Evolutionary conservation across 2,113 vertebrate genomes (phyloP), one percentile per base, ranked within the genome.

Genomic region (Ia io): DNA sequence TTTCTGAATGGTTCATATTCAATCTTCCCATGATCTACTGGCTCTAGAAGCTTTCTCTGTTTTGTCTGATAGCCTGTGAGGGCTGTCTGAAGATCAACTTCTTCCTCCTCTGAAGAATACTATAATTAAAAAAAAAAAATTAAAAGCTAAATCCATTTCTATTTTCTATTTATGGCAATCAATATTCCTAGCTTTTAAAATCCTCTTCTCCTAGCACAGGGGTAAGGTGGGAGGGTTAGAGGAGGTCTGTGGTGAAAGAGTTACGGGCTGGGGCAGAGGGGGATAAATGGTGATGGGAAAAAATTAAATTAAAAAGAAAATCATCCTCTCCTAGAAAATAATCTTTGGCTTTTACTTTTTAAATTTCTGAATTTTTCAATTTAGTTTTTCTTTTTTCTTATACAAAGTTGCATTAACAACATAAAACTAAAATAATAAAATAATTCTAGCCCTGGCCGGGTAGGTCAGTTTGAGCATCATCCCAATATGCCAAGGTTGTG

Each of bases 41-140:
- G 99, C 98, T 99, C 99, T 28, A 99, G 98, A 67, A 99, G 97
- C 94, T 99, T 99, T 96, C 99, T 99, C 98, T 99, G 99, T 98
- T 99, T 99, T 86, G 99, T 99, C 98, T 99, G 99, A 87, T 99
- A 99, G 67, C 99, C 99, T 13, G 99, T 99, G 63, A 99, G 98
- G 63, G 99, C 99, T 0, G 99, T 99, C 98, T 99, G 99, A 96
- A 99, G 98, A 97, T 99, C 99, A 93, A 99, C 99, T 88, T 99
- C 99, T 95, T 99, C 99, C 77, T 99, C 99, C 96, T 99, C 99
- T 95, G 99, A 99, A 1, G 99, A 99, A 98, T 99, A 99, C 99
- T 99, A 92, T 0, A 95, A 40, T 97, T 96, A 35, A 69, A 44
- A 89, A 83, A 90, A 47, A n/a, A 93, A 91, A 85, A 25, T 6